Evolutionary conservation across 2,888 invertebrate genomes (phyloP).

Genomic region (Phrixothrix hirtus): DNA sequence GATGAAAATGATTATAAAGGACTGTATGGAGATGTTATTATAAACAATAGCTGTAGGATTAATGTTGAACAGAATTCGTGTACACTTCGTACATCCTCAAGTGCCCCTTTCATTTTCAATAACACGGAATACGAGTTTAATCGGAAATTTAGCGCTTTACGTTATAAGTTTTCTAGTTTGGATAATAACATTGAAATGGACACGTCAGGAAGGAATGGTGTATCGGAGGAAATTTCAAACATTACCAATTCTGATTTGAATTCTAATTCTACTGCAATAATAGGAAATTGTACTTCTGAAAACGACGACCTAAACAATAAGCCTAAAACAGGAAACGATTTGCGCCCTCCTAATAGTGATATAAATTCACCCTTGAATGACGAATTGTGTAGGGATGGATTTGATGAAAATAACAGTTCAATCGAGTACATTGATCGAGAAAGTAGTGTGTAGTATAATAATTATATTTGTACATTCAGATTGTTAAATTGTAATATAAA

Average conservation of each 20-base stretch:
- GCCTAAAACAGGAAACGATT: constrained; percentile 1
- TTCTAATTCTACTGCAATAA: constrained; percentile 7
- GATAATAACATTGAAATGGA: constrained; percentile 13
- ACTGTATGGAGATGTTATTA: neutral
- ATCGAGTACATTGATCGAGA: constrained; percentile 20
- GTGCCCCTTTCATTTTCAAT: constrained; percentile 11
- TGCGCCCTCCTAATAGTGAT: constrained; percentile 11
- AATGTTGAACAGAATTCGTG: neutral
- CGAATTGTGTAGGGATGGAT: neutral
- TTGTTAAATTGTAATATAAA: no score
- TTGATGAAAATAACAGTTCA: neutral
- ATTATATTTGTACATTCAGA: no score
- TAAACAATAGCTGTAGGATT: neutral
- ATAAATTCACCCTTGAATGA: constrained; percentile 1
- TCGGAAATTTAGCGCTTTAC: constrained; percentile 7
- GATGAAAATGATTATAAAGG: neutral
- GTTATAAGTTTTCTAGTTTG: constrained; percentile 12
- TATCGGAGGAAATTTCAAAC: constrained; percentile 5
- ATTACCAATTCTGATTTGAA: constrained; percentile 3
- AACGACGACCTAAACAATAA: constrained; percentile 3
- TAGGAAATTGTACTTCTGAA: constrained; percentile 8
- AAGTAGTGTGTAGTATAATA: constrained; percentile 23
- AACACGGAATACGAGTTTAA: constrained; percentile 4
- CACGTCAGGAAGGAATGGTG: constrained; percentile 4
- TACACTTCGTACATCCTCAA: constrained; percentile 10